phyloP scores from a whole-genome alignment of 2,113 vertebrate genomes.

The Dolichotis patagonum region DNA sequence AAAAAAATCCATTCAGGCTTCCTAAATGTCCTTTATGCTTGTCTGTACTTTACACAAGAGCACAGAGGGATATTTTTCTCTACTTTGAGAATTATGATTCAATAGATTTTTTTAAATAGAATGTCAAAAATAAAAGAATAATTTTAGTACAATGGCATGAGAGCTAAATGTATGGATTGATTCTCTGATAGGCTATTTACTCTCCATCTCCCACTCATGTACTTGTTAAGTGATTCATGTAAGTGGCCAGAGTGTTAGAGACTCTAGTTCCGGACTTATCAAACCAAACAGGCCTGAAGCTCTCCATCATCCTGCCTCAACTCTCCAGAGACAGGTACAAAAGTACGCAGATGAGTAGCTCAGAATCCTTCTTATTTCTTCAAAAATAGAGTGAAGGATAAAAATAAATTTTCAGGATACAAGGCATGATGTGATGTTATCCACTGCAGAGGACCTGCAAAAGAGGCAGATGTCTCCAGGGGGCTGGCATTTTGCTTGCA shows the following conservation, averaged over 20 bases:
- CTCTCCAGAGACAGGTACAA: background rate
- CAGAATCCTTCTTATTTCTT: background rate
- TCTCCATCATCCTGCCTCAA: background rate
- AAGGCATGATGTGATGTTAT: background rate
- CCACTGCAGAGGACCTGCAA: background rate
- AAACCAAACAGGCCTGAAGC: background rate
- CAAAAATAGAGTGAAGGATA: background rate
- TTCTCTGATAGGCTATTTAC: slow-evolving; percentile 66
- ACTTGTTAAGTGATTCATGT: slow-evolving; percentile 66
- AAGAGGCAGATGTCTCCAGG: background rate
- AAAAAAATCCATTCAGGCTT: background rate
- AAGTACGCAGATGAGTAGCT: background rate
- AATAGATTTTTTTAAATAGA: slow-evolving; percentile 76
- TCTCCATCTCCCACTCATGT: slow-evolving; percentile 26
- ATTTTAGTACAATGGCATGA: slow-evolving; percentile 68
- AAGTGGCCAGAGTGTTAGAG: slow-evolving; percentile 48
- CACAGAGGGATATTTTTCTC: slow-evolving; percentile 67
- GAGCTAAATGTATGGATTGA: slow-evolving; percentile 59
- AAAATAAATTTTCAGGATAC: background rate
- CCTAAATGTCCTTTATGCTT: slow-evolving; percentile 47
- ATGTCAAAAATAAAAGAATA: slow-evolving; percentile 80
- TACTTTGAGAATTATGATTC: slow-evolving; percentile 68
- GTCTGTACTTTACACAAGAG: slow-evolving; percentile 29
- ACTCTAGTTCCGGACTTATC: slow-evolving; percentile 17
- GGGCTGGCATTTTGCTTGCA: background rate